Percentiles rank a stretch among this genome's conserved stretches.
phyloP scores from a whole-genome alignment of 2,888 invertebrate genomes.

The Himalopsyche anomala region DNA sequence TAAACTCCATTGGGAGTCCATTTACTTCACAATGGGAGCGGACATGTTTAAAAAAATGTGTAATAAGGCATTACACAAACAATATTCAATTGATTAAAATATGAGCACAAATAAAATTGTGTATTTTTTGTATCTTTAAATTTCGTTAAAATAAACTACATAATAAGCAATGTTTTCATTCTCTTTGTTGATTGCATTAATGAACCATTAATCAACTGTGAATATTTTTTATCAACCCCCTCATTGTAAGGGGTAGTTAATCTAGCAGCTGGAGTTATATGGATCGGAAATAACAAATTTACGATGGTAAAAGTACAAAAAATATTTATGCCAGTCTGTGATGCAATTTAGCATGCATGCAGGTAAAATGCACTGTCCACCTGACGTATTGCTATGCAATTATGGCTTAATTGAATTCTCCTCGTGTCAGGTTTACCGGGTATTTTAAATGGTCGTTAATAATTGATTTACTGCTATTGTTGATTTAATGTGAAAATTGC shows the following conservation, averaged over 20 bases:
- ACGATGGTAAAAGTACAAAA: constrained; percentile 35
- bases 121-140: too few relatives aligned
- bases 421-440: not conserved
- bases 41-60: too few relatives aligned
- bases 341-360: constrained; percentile 43
- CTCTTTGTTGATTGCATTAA: not conserved
- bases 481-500: constrained; percentile 16
- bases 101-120: too few relatives aligned
- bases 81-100: too few relatives aligned
- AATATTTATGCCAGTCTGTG: constrained; percentile 16
- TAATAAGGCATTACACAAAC: too few relatives aligned
- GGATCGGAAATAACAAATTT: constrained; percentile 63
- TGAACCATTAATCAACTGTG: not conserved
- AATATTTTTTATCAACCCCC: constrained; percentile 19
- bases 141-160: too few relatives aligned
- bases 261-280: constrained; percentile 49
- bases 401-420: constrained; percentile 40
- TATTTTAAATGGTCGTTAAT: constrained; percentile 12
- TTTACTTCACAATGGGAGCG: too few relatives aligned
- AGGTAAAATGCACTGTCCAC: constrained; percentile 44
- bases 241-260: constrained; percentile 49
- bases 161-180: not conserved
- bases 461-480: not conserved
- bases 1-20: too few relatives aligned
- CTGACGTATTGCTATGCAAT: constrained; percentile 31